Percentiles rank a stretch among this genome's conserved stretches.
These are phyloP conservation scores for Hyphantria cunea DNA, from an alignment of 1,140 invertebrate genomes.

Conservation along the genomic window DNA sequence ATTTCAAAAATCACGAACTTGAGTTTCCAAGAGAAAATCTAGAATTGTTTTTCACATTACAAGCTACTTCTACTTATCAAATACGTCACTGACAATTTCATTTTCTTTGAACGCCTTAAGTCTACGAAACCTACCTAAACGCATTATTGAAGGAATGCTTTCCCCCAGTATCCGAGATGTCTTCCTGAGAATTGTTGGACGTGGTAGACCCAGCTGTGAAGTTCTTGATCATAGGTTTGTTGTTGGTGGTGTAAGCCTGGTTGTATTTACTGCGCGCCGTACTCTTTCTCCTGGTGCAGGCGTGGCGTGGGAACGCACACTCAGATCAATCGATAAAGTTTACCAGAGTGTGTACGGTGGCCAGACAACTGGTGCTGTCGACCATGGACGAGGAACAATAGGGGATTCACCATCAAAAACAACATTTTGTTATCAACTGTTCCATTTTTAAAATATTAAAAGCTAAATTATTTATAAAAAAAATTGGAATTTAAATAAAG, in stretches of 20 bases:
- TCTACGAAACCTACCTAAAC: constrained; percentile 86
- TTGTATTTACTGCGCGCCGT: constrained; percentile 91
- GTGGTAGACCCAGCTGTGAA: constrained; percentile 84
- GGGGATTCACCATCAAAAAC: neutral
- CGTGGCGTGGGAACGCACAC: constrained; percentile 79
- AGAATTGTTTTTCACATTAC: no score
- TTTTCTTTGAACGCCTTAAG: neutral
- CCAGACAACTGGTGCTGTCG: constrained; percentile 15
- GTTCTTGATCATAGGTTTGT: constrained; percentile 90
- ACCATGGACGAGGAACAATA: constrained; percentile 14
- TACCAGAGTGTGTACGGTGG: constrained; percentile 49
- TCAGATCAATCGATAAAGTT: constrained; percentile 81
- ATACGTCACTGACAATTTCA: neutral
- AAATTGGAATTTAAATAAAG: no score
- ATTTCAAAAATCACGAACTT: no score
- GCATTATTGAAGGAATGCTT: constrained; percentile 91
- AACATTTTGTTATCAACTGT: no score
- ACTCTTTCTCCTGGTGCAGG: constrained; percentile 89
- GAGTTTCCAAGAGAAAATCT: no score
- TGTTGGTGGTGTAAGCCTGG: constrained; percentile 92
- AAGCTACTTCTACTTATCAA: no score
- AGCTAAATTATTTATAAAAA: no score
- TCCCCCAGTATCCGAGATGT: constrained; percentile 89
- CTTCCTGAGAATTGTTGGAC: constrained; percentile 88
- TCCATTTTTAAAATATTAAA: no score